A percentile compares a stretch with the other conserved stretches of the same genome.
phyloP scores from a whole-genome alignment of 2,797 vertebrate genomes.

The Choloepus didactylus region DNA sequence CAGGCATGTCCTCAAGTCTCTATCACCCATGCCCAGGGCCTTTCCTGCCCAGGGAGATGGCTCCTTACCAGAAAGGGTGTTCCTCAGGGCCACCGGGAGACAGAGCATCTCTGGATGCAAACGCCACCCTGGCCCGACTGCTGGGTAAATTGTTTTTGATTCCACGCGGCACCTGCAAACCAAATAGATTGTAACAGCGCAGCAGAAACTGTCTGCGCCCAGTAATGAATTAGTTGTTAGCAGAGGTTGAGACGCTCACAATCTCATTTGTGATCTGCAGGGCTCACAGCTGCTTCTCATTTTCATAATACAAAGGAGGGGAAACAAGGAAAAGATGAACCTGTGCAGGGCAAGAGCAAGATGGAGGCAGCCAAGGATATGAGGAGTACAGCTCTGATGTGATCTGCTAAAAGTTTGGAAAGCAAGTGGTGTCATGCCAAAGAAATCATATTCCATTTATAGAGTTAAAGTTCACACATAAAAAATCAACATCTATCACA shows the following conservation, averaged over 20 bases:
- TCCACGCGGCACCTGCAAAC: constrained; percentile 74
- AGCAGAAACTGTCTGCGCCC: constrained; percentile 71
- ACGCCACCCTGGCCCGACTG: constrained; percentile 8
- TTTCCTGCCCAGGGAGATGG: neutral
- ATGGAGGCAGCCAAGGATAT: neutral
- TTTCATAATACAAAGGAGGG: constrained; percentile 72
- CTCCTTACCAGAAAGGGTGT: neutral
- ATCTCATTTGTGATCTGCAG: constrained; percentile 80
- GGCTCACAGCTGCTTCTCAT: constrained; percentile 85
- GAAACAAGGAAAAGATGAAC: constrained; percentile 68
- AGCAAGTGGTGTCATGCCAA: neutral
- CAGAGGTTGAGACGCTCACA: constrained; percentile 76
- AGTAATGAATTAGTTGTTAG: constrained; percentile 86
- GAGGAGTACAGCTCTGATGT: neutral
- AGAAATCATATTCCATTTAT: neutral
- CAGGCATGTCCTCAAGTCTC: neutral
- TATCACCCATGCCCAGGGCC: neutral
- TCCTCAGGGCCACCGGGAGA: neutral
- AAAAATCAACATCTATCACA: neutral
- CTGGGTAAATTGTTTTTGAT: constrained; percentile 77
- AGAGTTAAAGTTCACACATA: neutral
- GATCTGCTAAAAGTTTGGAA: neutral
- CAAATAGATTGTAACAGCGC: constrained; percentile 79
- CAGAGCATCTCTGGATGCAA: constrained; percentile 37
- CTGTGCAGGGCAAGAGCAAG: neutral